These are phyloP conservation scores for Scopus umbretta DNA, from an alignment of 2,113 vertebrate genomes.

Conservation along the genomic window DNA sequence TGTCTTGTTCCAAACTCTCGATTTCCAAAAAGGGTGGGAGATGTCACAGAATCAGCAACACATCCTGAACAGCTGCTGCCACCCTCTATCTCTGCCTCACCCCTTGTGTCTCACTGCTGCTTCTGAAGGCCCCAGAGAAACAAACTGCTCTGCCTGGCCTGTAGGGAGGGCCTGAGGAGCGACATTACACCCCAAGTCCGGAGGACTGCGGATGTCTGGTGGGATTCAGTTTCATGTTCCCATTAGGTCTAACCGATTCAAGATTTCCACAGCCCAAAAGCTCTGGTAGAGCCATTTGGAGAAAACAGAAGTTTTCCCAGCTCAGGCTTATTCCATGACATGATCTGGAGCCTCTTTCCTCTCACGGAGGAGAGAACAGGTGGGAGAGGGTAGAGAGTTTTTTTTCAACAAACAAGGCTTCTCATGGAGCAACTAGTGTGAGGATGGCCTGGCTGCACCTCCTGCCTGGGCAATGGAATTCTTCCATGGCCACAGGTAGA, in stretches of 20 bases:
- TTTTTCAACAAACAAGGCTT: background rate
- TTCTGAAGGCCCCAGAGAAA: background rate
- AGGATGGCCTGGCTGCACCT: background rate
- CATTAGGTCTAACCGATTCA: background rate
- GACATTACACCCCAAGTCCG: too few species aligned
- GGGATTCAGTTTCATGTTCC: background rate
- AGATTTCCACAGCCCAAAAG: background rate
- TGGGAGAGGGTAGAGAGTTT: background rate
- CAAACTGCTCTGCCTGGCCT: background rate
- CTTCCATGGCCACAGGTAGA: background rate
- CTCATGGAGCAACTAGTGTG: background rate
- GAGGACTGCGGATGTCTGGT: background rate
- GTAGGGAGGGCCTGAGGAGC: too few species aligned
- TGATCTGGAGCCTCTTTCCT: background rate
- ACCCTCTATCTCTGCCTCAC: constrained; percentile 12
- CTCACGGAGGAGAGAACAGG: background rate
- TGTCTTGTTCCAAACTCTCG: background rate
- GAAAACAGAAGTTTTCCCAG: background rate
- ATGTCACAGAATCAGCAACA: constrained; percentile 9
- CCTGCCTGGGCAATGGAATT: background rate
- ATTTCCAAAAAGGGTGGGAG: constrained; percentile 40
- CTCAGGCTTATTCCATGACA: background rate
- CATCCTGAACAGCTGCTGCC: constrained; percentile 47
- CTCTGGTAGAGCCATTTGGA: background rate
- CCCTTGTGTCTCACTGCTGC: background rate